phyloP scores from a whole-genome alignment of 1,140 invertebrate genomes.

The Sycobia sp. region DNA sequence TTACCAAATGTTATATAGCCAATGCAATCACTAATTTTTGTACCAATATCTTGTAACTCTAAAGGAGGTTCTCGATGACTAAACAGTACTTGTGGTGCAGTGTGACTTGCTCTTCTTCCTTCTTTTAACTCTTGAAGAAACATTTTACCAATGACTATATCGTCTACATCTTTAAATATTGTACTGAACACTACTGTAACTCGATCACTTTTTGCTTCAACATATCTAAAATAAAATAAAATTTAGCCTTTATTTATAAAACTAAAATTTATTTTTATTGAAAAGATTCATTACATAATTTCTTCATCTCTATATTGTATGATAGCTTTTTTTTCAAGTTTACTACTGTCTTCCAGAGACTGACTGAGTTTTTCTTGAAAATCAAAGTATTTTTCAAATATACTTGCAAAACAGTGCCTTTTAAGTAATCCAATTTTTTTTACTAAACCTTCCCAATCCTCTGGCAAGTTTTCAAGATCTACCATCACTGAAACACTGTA shows the following conservation, averaged over 20 bases:
- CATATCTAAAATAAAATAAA: slow-evolving; percentile 73
- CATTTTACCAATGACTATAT: slow-evolving; percentile 98
- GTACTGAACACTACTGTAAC: slow-evolving; percentile 99
- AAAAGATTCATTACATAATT: no score
- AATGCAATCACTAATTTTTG: slow-evolving; percentile 94
- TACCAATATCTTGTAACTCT: slow-evolving; percentile 92
- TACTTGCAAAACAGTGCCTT: slow-evolving; percentile 98
- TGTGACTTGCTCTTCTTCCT: slow-evolving; percentile 94
- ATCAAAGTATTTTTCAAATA: slow-evolving; percentile 99
- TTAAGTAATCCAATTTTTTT: slow-evolving; percentile 95
- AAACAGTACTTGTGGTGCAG: slow-evolving; percentile 89
- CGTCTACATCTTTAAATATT: slow-evolving; percentile 97
- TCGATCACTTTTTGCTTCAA: slow-evolving; percentile 96
- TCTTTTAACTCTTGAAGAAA: slow-evolving; percentile 99
- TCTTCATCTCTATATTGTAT: slow-evolving; percentile 99
- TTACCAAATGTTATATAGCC: slow-evolving; percentile 99
- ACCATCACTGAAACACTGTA: slow-evolving; percentile 95
- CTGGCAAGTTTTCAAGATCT: slow-evolving; percentile 91
- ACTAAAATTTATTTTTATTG: slow-evolving; percentile 56
- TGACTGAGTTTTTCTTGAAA: slow-evolving; percentile 98
- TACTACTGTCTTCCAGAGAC: slow-evolving; percentile 88
- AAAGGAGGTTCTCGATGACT: slow-evolving; percentile 94
- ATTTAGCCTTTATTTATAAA: slow-evolving; percentile 16
- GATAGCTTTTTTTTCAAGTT: slow-evolving; percentile 91
- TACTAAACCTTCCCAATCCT: slow-evolving; percentile 85